Percentiles rank a stretch among this genome's conserved stretches.
These are phyloP conservation scores for Periophthalmus magnuspinnatus DNA, from an alignment of 2,797 vertebrate genomes.

Conservation along the genomic window DNA sequence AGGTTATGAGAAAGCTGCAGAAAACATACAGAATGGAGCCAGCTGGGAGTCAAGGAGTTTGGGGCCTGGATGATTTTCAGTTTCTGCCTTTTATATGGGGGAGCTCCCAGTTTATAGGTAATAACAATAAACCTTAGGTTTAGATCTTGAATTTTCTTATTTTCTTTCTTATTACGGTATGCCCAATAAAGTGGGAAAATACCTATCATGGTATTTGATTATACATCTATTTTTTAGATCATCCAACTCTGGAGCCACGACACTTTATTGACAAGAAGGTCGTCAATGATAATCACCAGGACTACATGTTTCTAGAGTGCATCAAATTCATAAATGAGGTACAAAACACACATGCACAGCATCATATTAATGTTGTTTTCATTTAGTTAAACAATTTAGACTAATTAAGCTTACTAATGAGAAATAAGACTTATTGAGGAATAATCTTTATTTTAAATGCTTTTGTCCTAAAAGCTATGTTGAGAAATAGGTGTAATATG, in stretches of 20 bases:
- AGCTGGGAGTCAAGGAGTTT: conserved; percentile 96
- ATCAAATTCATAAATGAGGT: conserved; percentile 98
- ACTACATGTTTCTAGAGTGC: conserved; percentile 97
- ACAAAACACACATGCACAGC: neutral
- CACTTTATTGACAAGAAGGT: conserved; percentile 94
- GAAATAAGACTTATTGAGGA: neutral
- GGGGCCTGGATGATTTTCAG: conserved; percentile 98
- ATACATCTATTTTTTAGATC: conserved; percentile 74
- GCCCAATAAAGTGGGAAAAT: no score
- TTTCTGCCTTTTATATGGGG: conserved; percentile 98
- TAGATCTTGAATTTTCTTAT: neutral
- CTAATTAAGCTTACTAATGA: neutral
- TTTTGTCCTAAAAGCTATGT: neutral
- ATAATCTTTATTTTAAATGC: neutral
- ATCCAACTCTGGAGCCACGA: conserved; percentile 87
- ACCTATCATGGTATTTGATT: conserved; percentile 20
- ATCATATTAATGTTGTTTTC: neutral
- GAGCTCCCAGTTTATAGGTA: conserved; percentile 94
- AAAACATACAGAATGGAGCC: conserved; percentile 97
- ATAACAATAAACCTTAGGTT: neutral
- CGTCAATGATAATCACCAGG: conserved; percentile 90
- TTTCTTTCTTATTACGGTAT: no score
- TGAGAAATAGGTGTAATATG: neutral
- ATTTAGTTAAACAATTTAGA: neutral
- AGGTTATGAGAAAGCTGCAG: conserved; percentile 93